A percentile compares a stretch with the other conserved stretches of the same genome.
Conservation (phyloP, 2,113 vertebrate genomes). For the Alces alces region DNA sequence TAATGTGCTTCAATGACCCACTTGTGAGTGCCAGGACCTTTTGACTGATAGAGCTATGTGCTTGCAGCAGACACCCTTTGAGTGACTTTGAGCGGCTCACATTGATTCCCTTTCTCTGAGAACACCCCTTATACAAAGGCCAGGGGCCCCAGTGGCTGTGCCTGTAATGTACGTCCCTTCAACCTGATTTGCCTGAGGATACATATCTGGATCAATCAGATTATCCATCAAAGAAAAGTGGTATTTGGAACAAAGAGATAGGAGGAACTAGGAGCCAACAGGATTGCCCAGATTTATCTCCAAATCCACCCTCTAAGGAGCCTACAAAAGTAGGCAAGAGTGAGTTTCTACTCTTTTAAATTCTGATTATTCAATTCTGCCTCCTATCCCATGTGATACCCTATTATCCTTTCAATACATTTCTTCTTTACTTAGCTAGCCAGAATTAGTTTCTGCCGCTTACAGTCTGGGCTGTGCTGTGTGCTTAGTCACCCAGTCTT, state of each 20-base stretch:
- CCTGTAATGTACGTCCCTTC: not conserved
- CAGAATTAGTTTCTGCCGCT: not conserved
- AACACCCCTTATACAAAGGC: not conserved
- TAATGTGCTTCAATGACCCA: not conserved
- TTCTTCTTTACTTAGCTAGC: not conserved
- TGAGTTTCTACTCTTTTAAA: not conserved
- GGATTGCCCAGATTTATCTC: not conserved
- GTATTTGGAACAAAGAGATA: not conserved
- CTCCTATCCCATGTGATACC: not conserved
- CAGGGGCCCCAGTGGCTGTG: too few relatives aligned
- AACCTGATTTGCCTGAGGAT: not conserved
- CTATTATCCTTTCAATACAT: not conserved
- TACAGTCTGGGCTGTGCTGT: not conserved
- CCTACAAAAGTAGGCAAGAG: not conserved
- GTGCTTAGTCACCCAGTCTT: not conserved
- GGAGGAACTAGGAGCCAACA: not conserved
- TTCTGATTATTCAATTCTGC: not conserved
- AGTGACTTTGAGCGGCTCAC: not conserved
- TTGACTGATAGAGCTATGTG: not conserved
- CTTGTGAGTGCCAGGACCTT: not conserved
- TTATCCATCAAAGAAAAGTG: not conserved
- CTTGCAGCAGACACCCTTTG: not conserved
- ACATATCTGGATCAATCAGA: not conserved
- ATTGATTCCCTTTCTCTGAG: not conserved
- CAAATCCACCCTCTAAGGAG: not conserved